Base-by-base conservation (phyloP, 2,888 invertebrate genomes). In the Agrilus cyanescens region DNA sequence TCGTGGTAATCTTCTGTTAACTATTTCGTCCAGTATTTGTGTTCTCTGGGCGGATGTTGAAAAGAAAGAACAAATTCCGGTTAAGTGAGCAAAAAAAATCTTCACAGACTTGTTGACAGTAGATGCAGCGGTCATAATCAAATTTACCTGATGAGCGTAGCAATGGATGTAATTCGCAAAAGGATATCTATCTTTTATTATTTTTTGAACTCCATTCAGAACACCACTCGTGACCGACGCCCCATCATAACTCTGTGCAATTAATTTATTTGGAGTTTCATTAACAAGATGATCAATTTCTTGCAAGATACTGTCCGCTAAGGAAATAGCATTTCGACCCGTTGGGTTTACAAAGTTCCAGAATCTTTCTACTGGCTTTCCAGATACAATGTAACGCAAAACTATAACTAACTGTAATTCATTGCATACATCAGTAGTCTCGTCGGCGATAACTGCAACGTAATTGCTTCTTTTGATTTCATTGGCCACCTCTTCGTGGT, bases 171-270 rank as follows among this genome's bases (percentile, higher is more conserved):
- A 51, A 39, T 42, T 25, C 1, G 50, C 50, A 31, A 31, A 12
- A 16, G 16, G 14, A 40, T 43, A 51, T 30, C 14, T 16, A 34
- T 46, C 20, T 43, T 49, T 46, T 16, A 52, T 36, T 20, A 10
- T 37, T 10, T 4, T 10, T 25, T 25, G 25, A 1, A 37, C 37
- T 5, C 31, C 38, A 15, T 20, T 20, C 2, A 30, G 4, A 3
- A 2, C 30, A 7, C 30, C 37, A 30, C 37, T 37, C 37, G 29
- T 13, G 34, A 40, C 40, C 8, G 43, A 37, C 35, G 52, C 50
- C 12, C 55, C 51, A 41, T 56, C 55, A 38, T 53, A 54, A 16
- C 47, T 53, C 43, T 53, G 54, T 13, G 50, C 49, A 33, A 56
- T 49, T 18, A 54, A 44, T 44, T 53, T 55, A 13, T 44, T 40